These are phyloP conservation scores for Alviniconcha strummeri DNA, from an alignment of 2,888 invertebrate species.

Conservation along the genomic window DNA sequence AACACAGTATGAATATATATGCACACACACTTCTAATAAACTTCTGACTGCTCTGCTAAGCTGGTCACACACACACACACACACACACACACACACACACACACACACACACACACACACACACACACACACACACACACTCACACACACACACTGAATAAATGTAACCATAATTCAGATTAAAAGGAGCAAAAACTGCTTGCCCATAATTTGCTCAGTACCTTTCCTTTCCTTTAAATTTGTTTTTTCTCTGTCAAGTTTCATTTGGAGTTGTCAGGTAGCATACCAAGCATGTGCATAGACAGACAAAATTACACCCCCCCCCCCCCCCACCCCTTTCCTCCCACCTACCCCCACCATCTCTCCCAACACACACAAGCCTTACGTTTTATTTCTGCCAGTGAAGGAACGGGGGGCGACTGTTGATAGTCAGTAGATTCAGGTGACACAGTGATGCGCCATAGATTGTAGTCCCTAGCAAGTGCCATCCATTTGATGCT, in stretches of 20 bases:
- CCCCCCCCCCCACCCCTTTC: neutral
- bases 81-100: neutral
- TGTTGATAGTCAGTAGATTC: slow-evolving; percentile 63
- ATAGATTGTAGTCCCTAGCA: slow-evolving; percentile 80
- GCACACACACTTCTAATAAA: neutral
- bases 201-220: too few relatives aligned
- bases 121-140: neutral
- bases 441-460: slow-evolving; percentile 77
- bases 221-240: too few relatives aligned
- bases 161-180: too few relatives aligned
- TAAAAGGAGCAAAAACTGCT: too few relatives aligned
- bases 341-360: neutral
- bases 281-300: too few relatives aligned
- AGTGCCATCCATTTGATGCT: slow-evolving; percentile 76
- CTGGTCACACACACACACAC: neutral
- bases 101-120: neutral
- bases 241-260: too few relatives aligned
- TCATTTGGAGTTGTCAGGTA: too few relatives aligned
- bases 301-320: neutral
- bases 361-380: slow-evolving; percentile 6
- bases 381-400: slow-evolving; percentile 27
- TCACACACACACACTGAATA: neutral
- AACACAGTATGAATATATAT: neutral
- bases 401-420: slow-evolving; percentile 45
- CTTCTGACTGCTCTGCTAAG: neutral